Evolutionary conservation across 2,888 invertebrate genomes (phyloP), one percentile per base, ranked within the genome.

Genomic region (Idaea dimidiata): DNA sequence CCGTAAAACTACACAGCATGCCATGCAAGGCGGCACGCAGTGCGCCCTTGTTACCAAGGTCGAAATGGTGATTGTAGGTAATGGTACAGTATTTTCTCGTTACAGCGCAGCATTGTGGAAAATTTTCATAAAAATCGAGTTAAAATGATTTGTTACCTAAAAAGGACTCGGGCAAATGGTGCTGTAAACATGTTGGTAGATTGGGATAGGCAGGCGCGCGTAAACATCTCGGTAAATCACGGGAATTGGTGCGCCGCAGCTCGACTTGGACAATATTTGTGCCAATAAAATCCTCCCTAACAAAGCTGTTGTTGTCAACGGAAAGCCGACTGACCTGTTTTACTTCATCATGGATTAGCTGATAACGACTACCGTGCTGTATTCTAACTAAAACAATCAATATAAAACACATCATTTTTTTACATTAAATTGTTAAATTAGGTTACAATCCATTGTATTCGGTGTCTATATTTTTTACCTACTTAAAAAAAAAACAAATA

Each of bases 221-320:
- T 91, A 91, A 90, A 91, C 90, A 90, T 85, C 82, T 83, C 89
- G 78, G 88, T 91, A 91, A 91, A 91, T 91, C 90, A 90, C 84
- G 78, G 82, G 79, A 81, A 87, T 83, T 84, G 43, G 83, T 80
- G 82, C 83, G 83, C 84, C 85, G 78, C 85, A 83, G 82, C 85
- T 85, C 85, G 82, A 86, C 87, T 88, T 87, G 84, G 85, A 87
- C 89, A 88, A 89, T 90, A 89, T 91, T 90, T 91, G 88, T 88
- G 89, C 87, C 89, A 91, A 91, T 91, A 91, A 88, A 90, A 90
- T 87, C 82, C 80, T 84, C 85, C 82, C 84, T 86, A 84, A 89
- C 89, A 89, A 89, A 88, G 88, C 87, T 90, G 88, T 89, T 89
- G 89, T 89, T 90, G 89, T 89, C 89, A 89, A 82, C 83, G 81